Conservation (phyloP, 2,888 invertebrate species). For the Parasteatoda lunata region DNA sequence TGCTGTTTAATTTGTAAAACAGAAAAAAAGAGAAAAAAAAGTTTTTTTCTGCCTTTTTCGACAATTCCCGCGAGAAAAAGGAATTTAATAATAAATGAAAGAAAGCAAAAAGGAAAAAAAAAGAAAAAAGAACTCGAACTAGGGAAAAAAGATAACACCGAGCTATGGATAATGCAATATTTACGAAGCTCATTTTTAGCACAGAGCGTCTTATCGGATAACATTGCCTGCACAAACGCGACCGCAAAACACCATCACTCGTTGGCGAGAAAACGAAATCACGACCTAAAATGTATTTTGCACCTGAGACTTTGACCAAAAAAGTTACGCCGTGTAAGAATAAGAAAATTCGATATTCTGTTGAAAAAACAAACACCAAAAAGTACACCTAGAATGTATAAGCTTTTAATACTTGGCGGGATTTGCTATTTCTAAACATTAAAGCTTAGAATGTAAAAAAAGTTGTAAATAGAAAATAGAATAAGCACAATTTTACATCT, state of each 20-base stretch:
- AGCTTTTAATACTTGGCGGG: background rate
- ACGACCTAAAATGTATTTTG: constrained; percentile 12
- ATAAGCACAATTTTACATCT: background rate
- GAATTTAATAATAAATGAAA: constrained; percentile 5
- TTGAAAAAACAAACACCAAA: background rate
- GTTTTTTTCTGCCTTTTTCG: background rate
- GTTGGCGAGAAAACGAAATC: constrained; percentile 28
- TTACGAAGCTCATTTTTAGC: constrained; percentile 16
- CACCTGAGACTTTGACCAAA: constrained; percentile 19
- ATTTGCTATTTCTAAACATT: background rate
- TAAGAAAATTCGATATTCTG: background rate
- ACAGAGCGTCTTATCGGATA: constrained; percentile 14
- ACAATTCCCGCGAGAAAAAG: background rate
- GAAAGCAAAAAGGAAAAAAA: background rate
- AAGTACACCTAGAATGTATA: background rate
- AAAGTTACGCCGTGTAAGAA: constrained; percentile 19
- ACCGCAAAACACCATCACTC: background rate
- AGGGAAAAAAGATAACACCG: background rate
- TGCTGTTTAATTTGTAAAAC: background rate
- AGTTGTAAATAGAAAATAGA: background rate
- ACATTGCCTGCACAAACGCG: background rate
- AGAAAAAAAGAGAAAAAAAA: background rate
- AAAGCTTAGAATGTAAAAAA: background rate
- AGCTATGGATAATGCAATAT: constrained; percentile 23
- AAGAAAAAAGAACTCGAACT: background rate